Evolutionary conservation across 37 sponge, comb jelly and placozoan genomes (phyloP), one percentile per base, ranked within the genome.

Genomic region (Beroe forskalii): DNA sequence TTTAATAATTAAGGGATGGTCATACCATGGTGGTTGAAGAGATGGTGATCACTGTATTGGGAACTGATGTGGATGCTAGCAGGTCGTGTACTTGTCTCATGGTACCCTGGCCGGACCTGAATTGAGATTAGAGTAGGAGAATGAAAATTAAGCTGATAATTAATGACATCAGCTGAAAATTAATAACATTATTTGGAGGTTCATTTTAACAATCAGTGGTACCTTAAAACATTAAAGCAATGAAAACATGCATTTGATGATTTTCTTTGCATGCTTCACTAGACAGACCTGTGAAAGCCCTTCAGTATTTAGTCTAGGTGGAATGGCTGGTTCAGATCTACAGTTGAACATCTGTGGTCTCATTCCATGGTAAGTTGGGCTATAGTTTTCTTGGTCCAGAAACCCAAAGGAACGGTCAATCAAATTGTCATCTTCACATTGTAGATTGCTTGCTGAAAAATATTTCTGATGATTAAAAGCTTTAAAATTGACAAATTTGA

Each of bases 31-130:
- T n/a, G 9, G 66, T 63, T 63, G 66, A 63, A 63, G 66, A 63
- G 20, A 3, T 24, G 28, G 25, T 63, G 66, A 28, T 63, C 66
- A 30, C 66, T 63, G 66, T 63, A 63, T 20, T 63, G 66, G 3
- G 66, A 23, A 63, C 66, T 63, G n/a, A 72, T 72, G 75, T 72
- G 75, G 75, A 72, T 72, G 20, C 75, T 72, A 3, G 75, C 75
- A 1, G 75, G 75, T 3, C 75, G 75, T 3, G 75, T 22, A 63
- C 25, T 63, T 35, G 23, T 19, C 22, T 72, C 75, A 4, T 32
- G 75, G 75, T 72, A 72, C 3, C 75, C 75, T 3, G 75, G 75
- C 2, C 75, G 3, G 1, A 72, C 40, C 75, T 72, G 75, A n/a
- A n/a, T n/a, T n/a, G n/a, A n/a, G n/a, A n/a, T n/a, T n/a, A n/a